Evolutionary conservation across 2,888 invertebrate species (phyloP), one percentile per base, ranked within the genome.

Genomic region (Drosophila meridiana): DNA sequence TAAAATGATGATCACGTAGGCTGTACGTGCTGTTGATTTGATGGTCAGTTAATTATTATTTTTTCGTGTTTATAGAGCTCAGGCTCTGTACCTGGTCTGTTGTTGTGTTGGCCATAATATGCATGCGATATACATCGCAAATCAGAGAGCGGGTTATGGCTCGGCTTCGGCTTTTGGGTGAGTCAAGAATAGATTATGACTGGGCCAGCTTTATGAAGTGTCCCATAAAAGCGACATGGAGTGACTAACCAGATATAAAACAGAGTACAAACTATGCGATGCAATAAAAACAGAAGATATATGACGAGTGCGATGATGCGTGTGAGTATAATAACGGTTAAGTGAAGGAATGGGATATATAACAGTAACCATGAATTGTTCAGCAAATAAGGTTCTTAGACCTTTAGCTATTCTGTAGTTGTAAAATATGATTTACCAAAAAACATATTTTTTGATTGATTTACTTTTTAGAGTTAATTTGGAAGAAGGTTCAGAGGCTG

Each of bases 11-110:
- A 91, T 92, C 93, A 93, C 93, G 93, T 93, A 91, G 90, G 78
- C 82, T 73, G 92, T 91, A 93, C 93, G 93, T 93, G 93, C 92
- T 92, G 92, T 92, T 92, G 93, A 93, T 93, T 93, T 93, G 92
- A 92, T 93, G 92, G 91, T 83, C 87, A 91, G 91, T 91, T 90
- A 90, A 90, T 90, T 90, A 90, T 91, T 91, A 91, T 89, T 87
- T 87, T 82, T 79, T 85, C 52, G 85, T 91, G 87, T 87, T 86
- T 78, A 82, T 86, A 78, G 80, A 77, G 88, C 78, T 80, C 58
- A n/a, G 40, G 40, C 66, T 63, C 43, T 28, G 30, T 58, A 57
- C 42, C 56, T 55, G 57, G 43, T 26, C 48, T 47, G 45, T 20
- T 20, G 20, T 0, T 48, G 43, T 40, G 65, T 43, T 63, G 67